Evolutionary conservation across 2,888 invertebrate genomes (phyloP).

Genomic region (Leucoptera coffeella): DNA sequence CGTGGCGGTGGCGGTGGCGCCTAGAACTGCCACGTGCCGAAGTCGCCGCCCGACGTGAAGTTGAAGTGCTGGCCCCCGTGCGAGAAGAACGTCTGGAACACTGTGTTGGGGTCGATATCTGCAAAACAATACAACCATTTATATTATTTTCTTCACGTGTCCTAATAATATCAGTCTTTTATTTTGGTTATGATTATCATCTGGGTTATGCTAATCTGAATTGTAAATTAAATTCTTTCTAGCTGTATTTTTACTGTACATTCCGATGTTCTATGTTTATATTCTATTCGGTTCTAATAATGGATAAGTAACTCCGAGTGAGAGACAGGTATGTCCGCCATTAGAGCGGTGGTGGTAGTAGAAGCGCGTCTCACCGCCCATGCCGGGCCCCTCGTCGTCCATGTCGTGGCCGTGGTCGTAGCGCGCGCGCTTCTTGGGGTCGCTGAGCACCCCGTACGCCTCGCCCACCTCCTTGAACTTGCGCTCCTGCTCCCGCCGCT

Average conservation of each 20-base stretch:
- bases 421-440: slow-evolving; percentile 80
- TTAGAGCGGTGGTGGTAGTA: neutral
- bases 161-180: too few species aligned
- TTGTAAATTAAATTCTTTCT: too few species aligned
- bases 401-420: slow-evolving; percentile 91
- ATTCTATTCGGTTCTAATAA: too few species aligned
- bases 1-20: too few species aligned
- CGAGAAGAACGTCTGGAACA: slow-evolving; percentile 81
- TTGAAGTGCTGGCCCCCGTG: slow-evolving; percentile 48
- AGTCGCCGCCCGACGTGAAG: slow-evolving; percentile 33
- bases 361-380: slow-evolving; percentile 45
- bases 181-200: too few species aligned
- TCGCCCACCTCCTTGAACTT: slow-evolving; percentile 96
- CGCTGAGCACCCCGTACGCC: slow-evolving; percentile 87
- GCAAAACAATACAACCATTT: slow-evolving; percentile 13
- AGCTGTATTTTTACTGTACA: too few species aligned
- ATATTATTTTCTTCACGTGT: too few species aligned
- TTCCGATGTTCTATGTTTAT: too few species aligned
- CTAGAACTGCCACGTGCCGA: slow-evolving; percentile 52
- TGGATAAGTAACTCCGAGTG: too few species aligned
- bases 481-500: slow-evolving; percentile 86
- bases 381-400: slow-evolving; percentile 59
- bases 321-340: slow-evolving; percentile 2
- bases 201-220: too few species aligned
- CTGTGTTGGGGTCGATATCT: slow-evolving; percentile 77